These are phyloP conservation scores for Microctenopoma steveboyesi DNA, from an alignment of 2,797 vertebrate species.

Conservation along the genomic window DNA sequence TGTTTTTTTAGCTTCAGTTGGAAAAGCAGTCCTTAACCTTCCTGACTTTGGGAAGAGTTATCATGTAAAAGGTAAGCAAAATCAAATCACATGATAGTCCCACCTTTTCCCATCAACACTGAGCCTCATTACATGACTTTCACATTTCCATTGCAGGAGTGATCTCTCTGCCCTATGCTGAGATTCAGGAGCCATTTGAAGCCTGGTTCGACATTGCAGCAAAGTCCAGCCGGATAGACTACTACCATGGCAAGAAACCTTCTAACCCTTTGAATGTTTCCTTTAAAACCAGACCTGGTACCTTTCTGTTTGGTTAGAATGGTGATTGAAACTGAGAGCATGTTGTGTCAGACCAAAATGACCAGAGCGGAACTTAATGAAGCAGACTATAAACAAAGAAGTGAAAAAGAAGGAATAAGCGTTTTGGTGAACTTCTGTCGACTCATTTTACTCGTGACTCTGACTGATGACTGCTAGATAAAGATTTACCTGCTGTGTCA, in stretches of 20 bases:
- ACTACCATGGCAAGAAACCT: conserved; percentile 76
- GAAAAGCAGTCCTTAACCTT: conserved; percentile 57
- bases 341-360: conserved; percentile 49
- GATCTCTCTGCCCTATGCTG: conserved; percentile 85
- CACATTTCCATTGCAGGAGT: conserved; percentile 70
- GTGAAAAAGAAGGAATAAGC: conserved; percentile 41
- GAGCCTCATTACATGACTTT: background rate
- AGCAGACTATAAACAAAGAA: conserved; percentile 32
- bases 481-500: background rate
- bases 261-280: background rate
- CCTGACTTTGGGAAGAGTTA: conserved; percentile 74
- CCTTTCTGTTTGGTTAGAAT: conserved; percentile 1
- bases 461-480: background rate
- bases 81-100: background rate
- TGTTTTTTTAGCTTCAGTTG: conserved; percentile 58
- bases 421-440: background rate
- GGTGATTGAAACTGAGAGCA: conserved; percentile 56
- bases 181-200: conserved; percentile 89
- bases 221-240: conserved; percentile 83
- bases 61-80: conserved; percentile 76
- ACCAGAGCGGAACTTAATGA: conserved; percentile 31
- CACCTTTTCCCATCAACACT: background rate
- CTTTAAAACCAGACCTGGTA: conserved; percentile 13
- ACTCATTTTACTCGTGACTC: conserved; percentile 25
- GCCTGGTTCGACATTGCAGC: conserved; percentile 84